These are phyloP conservation scores for Takifugu rubripes DNA, from an alignment of 2,797 vertebrate species.

Conservation along the genomic window DNA sequence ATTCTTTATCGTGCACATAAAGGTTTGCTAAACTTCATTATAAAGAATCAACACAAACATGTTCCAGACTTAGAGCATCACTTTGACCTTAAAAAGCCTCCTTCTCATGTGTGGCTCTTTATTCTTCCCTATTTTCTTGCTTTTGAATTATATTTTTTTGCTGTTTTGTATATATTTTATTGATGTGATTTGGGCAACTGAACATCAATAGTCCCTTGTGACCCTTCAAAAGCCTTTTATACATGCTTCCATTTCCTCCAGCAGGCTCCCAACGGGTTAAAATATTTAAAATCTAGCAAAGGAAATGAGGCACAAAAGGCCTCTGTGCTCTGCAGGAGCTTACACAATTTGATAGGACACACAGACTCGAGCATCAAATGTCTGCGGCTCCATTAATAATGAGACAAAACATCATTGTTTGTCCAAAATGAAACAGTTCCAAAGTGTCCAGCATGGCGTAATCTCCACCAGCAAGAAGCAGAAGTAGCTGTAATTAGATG, in stretches of 20 bases:
- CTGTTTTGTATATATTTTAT: not conserved
- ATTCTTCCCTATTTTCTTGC: slow-evolving; percentile 2
- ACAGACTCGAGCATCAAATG: slow-evolving; percentile 7
- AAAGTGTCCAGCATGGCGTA: slow-evolving; percentile 9
- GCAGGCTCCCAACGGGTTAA: slow-evolving; percentile 35
- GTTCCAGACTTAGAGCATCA: not conserved
- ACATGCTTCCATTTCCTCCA: slow-evolving; percentile 49
- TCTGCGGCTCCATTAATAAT: not conserved
- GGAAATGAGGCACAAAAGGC: slow-evolving; percentile 24
- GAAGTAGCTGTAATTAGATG: slow-evolving; percentile 50
- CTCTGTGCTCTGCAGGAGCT: slow-evolving; percentile 8
- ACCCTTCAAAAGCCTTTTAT: slow-evolving; percentile 32
- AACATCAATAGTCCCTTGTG: slow-evolving; percentile 8
- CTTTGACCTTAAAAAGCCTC: not conserved
- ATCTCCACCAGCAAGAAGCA: slow-evolving; percentile 22
- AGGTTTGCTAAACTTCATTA: not conserved
- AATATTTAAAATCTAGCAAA: slow-evolving; percentile 9
- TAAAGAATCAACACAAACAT: not conserved
- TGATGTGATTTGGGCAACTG: not conserved
- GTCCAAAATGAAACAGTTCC: slow-evolving; percentile 6
- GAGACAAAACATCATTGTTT: not conserved
- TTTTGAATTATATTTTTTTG: not conserved
- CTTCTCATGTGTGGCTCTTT: not conserved
- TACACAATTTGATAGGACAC: slow-evolving; percentile 1
- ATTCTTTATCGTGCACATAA: not conserved